These are phyloP conservation scores for Agrilus biguttatus DNA, from an alignment of 2,888 invertebrate genomes.

Conservation along the genomic window DNA sequence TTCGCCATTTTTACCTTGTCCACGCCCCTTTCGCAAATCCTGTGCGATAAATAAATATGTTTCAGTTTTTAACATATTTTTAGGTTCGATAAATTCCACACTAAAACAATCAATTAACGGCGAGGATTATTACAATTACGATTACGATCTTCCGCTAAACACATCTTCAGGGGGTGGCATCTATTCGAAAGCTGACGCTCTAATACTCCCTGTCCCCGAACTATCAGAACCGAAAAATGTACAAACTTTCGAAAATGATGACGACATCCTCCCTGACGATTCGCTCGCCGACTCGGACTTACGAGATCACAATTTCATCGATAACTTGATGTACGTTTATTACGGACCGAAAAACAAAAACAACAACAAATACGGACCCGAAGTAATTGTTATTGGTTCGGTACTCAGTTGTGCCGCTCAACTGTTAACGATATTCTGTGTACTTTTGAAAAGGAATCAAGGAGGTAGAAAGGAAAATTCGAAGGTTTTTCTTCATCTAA, in stretches of 20 bases:
- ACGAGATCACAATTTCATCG: constrained; percentile 55
- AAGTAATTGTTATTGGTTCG: constrained; percentile 34
- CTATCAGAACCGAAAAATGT: constrained; percentile 23
- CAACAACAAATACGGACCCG: constrained; percentile 38
- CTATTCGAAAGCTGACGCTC: constrained; percentile 19
- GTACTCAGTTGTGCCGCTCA: constrained; percentile 36
- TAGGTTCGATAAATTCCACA: constrained; percentile 14
- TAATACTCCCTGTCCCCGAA: constrained; percentile 28
- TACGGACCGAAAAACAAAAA: constrained; percentile 41
- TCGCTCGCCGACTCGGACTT: constrained; percentile 50
- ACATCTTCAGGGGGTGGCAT: constrained; percentile 18
- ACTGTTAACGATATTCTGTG: constrained; percentile 33
- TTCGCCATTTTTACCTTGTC: too few species aligned
- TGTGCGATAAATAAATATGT: too few species aligned
- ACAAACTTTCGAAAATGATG: constrained; percentile 36
- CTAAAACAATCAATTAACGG: constrained; percentile 21
- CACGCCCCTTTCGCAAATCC: too few species aligned
- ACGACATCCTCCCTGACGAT: constrained; percentile 39
- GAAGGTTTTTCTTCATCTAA: constrained; percentile 46
- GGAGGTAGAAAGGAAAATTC: constrained; percentile 28
- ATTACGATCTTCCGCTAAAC: constrained; percentile 23
- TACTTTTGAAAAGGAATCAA: constrained; percentile 25
- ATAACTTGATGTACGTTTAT: constrained; percentile 58
- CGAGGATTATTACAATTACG: constrained; percentile 28
- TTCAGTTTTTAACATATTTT: too few species aligned